Percentiles rank a stretch among this genome's conserved stretches.
phyloP scores from a whole-genome alignment of 2,888 invertebrate species.

The Pyrrhopygopsis socrates region DNA sequence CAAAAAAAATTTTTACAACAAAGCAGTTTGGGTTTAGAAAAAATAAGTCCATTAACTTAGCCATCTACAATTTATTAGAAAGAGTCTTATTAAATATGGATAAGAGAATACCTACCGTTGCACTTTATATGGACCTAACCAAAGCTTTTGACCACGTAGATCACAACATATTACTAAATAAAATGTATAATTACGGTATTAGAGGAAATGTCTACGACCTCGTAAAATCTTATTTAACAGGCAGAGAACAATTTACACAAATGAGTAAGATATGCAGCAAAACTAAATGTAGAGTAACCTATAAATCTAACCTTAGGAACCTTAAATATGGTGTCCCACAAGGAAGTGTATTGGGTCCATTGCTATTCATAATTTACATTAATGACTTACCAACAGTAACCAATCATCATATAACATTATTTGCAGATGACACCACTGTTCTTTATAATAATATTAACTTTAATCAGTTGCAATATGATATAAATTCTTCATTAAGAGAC shows the following conservation, averaged over 20 bases:
- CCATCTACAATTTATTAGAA: no score
- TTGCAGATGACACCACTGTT: not conserved
- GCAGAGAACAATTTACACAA: not conserved
- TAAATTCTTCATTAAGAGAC: not conserved
- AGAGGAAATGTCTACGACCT: no score
- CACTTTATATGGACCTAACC: not conserved
- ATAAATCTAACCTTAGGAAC: not conserved
- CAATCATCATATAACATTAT: not conserved
- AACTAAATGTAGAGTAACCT: not conserved
- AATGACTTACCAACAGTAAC: not conserved
- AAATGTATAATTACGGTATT: no score
- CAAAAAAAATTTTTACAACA: no score
- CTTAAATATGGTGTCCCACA: not conserved
- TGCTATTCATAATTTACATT: no score
- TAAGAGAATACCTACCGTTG: not conserved
- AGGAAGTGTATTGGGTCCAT: no score
- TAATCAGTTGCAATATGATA: no score
- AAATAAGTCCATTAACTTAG: no score
- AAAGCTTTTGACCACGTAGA: not conserved
- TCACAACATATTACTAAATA: not conserved
- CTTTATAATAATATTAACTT: no score
- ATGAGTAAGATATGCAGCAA: no score
- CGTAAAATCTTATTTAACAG: no score
- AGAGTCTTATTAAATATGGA: not conserved
- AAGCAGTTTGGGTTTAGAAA: no score